These are phyloP conservation scores for Gila orcuttii DNA, from an alignment of 2,113 vertebrate genomes.

Conservation along the genomic window DNA sequence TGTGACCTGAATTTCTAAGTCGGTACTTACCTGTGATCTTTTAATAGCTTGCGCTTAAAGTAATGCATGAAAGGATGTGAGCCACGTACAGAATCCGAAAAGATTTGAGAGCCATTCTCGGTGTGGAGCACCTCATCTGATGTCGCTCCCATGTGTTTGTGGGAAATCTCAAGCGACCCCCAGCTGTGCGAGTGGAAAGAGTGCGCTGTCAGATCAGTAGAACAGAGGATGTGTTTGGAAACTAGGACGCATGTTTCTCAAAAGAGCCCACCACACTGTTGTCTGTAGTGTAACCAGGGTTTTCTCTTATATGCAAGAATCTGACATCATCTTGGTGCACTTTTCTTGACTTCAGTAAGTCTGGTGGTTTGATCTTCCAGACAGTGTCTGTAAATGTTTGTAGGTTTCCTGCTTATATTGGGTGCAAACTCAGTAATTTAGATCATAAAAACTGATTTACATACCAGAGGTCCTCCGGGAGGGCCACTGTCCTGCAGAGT, in stretches of 20 bases:
- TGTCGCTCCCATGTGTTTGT: constrained; percentile 20
- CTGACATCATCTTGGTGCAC: constrained; percentile 12
- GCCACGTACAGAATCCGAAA: neutral
- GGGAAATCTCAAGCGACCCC: neutral
- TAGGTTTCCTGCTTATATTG: neutral
- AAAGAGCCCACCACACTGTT: neutral
- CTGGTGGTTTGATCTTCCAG: neutral
- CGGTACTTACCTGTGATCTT: constrained; percentile 37
- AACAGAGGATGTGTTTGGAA: constrained; percentile 6
- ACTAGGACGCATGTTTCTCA: constrained; percentile 16
- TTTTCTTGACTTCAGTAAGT: constrained; percentile 19
- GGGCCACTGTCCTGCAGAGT: no score
- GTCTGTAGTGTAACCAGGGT: constrained; percentile 2
- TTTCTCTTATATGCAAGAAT: constrained; percentile 5
- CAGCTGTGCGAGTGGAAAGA: neutral
- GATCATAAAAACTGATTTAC: no score
- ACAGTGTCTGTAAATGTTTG: neutral
- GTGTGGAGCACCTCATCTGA: neutral
- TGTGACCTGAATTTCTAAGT: constrained; percentile 33
- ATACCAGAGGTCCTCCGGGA: no score
- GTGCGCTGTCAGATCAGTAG: neutral
- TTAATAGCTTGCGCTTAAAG: constrained; percentile 23
- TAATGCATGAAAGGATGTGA: constrained; percentile 11
- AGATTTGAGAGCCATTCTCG: neutral
- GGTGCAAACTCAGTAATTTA: neutral